A percentile compares a stretch with the other conserved stretches of the same genome.
These are phyloP conservation scores for Hypocryptadius cinnamomeus DNA, from an alignment of 2,113 vertebrate genomes.

Conservation along the genomic window DNA sequence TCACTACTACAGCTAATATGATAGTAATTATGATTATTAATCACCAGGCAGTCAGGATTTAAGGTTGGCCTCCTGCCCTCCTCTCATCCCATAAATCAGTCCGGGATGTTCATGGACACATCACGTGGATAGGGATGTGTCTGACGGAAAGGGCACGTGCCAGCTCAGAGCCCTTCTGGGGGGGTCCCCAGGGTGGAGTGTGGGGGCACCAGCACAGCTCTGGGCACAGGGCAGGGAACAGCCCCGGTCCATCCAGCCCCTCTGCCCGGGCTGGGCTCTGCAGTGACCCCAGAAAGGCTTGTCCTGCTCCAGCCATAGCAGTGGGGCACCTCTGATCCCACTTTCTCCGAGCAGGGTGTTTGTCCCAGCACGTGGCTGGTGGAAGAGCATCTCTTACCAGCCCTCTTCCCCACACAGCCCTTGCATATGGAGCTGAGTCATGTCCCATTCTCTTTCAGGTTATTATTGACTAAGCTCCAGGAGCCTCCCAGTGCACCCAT, in stretches of 20 bases:
- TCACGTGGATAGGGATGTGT: slow-evolving; percentile 1
- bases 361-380: fast-evolving
- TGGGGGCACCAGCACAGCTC: not conserved
- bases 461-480: not conserved
- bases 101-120: not conserved
- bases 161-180: fast-evolving
- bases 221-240: not conserved
- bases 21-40: slow-evolving; percentile 58
- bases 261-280: not conserved
- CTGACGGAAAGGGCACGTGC: not conserved
- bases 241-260: fast-evolving
- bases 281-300: not conserved
- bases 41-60: slow-evolving; percentile 46
- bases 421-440: not conserved
- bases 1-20: slow-evolving; percentile 27
- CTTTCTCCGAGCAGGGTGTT: not conserved
- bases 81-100: slow-evolving; percentile 52
- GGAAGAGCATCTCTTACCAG: not conserved
- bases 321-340: not conserved
- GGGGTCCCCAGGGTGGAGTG: fast-evolving
- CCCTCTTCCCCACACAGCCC: not conserved
- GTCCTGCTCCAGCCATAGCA: not conserved
- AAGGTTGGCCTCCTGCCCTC: slow-evolving; percentile 49
- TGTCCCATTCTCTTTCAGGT: not conserved
- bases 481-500: not conserved